Base-by-base conservation (phyloP, 2,113 vertebrate species). In the Myrmophylax atrothorax region DNA sequence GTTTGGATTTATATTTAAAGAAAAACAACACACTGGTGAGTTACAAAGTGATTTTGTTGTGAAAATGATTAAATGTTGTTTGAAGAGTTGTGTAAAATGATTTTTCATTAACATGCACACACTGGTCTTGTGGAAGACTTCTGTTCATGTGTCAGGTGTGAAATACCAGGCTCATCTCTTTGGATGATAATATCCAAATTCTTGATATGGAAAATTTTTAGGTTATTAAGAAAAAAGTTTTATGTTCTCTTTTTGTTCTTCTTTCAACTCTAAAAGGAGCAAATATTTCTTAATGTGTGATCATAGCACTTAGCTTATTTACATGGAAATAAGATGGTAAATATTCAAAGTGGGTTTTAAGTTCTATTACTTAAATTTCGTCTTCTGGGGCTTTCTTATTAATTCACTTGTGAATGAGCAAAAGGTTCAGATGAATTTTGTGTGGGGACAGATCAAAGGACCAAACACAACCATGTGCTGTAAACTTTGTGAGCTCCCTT, bases 61-160 rank as follows among this genome's bases (percentile, higher is more conserved):
- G 58, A 94, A 94, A 91, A 70, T 77, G 2, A 96, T 97, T 94
- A 94, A 96, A 96, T 80, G 56, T 90, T 97, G 87, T 95, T 91
- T 88, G 66, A 91, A 96, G 84, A 95, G 89, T 42, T 94, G 78
- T 89, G 58, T 95, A 93, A 97, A 94, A 92, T 88, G 73, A 94
- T 46, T 86, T 96, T 95, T 90, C 76, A 83, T 88, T 93, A 93
- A 68, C 9, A 29, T 75, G 28, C n/a, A 84, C 20, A 66, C 29
- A 53, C 12, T 1, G 10, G 74, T 42, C 68, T 78, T 81, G 49
- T 66, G 62, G 50, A 47, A 85, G 73, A 53, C n/a, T 77, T 81
- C 37, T 64, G 63, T 83, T 96, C 69, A 83, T 10, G 2, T 87
- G 79, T 80, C 70, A 81, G 73, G 25, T 90, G 18, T 82, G 74